phyloP scores from a whole-genome alignment of 2,797 vertebrate genomes.

The Xyrichtys novacula region DNA sequence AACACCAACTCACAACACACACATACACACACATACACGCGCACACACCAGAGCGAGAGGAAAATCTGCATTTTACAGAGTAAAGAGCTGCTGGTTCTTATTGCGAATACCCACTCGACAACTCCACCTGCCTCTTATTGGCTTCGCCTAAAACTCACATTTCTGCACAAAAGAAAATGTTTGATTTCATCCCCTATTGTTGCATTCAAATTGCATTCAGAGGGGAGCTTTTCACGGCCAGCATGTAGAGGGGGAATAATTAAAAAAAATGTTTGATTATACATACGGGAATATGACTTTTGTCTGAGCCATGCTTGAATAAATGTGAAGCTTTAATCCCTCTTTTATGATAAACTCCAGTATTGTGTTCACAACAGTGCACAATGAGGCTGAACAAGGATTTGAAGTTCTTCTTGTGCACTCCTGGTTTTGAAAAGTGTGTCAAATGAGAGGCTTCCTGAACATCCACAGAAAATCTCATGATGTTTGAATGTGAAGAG shows the following conservation, averaged over 20 bases:
- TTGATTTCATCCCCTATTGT: neutral
- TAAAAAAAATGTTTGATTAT: neutral
- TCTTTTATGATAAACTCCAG: neutral
- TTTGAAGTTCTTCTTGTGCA: no score
- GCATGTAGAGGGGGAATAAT: neutral
- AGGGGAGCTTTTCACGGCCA: neutral
- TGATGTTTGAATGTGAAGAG: neutral
- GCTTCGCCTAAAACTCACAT: neutral
- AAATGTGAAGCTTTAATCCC: constrained; percentile 2
- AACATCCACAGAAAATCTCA: neutral
- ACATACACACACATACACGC: no score
- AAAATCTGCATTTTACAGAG: neutral
- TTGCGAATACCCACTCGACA: neutral
- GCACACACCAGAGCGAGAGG: neutral
- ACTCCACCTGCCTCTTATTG: neutral
- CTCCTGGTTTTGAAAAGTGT: no score
- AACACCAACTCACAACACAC: constrained; percentile 1
- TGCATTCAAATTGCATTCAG: neutral
- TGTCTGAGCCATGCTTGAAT: neutral
- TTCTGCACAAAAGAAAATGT: neutral
- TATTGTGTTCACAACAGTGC: neutral
- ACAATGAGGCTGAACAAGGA: neutral
- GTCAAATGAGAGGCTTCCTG: neutral
- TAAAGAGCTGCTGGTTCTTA: neutral
- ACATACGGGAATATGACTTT: neutral